These are phyloP conservation scores for Pristis pectinata DNA, from an alignment of 2,797 vertebrate genomes.

Conservation along the genomic window DNA sequence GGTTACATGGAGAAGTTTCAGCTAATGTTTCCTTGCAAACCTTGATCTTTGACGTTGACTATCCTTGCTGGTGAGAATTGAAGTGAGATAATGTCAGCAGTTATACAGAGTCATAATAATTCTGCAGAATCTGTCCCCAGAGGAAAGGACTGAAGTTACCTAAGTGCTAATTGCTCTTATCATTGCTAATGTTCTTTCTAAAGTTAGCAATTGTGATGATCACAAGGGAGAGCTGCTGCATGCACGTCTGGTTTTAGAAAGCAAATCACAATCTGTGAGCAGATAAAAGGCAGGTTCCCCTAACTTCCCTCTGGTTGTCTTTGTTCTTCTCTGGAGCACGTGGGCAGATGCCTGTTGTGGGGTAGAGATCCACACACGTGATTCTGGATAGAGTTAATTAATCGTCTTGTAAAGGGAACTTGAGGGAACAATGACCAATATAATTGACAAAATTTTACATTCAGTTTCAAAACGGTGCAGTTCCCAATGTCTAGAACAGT, in stretches of 20 bases:
- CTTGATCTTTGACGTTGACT: background rate
- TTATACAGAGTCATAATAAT: background rate
- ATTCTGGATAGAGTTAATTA: too few relatives aligned
- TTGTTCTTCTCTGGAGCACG: background rate
- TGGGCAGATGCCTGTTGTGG: too few relatives aligned
- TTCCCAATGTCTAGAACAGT: too few relatives aligned
- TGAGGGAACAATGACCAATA: too few relatives aligned
- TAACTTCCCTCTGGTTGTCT: background rate
- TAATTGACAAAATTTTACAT: too few relatives aligned
- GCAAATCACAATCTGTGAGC: background rate
- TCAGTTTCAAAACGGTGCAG: too few relatives aligned
- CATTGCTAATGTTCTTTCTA: background rate
- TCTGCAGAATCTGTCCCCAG: background rate
- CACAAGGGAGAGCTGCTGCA: background rate
- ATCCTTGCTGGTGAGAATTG: background rate
- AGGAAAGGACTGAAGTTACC: background rate
- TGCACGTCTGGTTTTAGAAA: background rate
- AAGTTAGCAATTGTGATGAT: background rate
- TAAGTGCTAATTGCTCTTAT: slow-evolving; percentile 17
- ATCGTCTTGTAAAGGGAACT: too few relatives aligned
- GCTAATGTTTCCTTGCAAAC: too few relatives aligned
- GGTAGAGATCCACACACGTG: too few relatives aligned
- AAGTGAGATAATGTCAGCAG: background rate
- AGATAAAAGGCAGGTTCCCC: background rate
- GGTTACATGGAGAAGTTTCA: too few relatives aligned